phyloP scores from a whole-genome alignment of 2,113 vertebrate species.

The Octodon degus region DNA sequence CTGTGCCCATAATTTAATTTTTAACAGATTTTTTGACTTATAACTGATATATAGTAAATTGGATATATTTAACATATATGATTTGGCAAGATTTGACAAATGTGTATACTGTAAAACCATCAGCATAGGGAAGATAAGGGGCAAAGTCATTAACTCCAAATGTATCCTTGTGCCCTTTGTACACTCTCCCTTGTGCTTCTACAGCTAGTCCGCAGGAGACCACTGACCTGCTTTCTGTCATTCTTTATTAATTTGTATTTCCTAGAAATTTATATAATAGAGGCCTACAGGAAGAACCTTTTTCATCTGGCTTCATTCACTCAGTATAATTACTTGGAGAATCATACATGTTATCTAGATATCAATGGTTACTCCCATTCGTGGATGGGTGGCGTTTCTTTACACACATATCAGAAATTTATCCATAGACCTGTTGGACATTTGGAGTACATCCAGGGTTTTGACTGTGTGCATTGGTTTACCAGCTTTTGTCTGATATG shows the following conservation, averaged over 20 bases:
- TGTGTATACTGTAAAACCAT: background rate
- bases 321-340: background rate
- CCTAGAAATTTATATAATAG: slow-evolving; percentile 20
- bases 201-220: slow-evolving; percentile 16
- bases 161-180: background rate
- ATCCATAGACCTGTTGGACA: background rate
- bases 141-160: background rate
- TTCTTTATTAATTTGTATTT: slow-evolving; percentile 11
- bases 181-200: background rate
- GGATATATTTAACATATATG: background rate
- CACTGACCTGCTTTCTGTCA: slow-evolving; percentile 55
- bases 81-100: slow-evolving; percentile 40
- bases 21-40: background rate
- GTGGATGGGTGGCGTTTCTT: background rate
- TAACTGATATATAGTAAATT: background rate
- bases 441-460: background rate
- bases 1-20: background rate
- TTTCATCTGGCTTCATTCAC: background rate
- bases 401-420: background rate
- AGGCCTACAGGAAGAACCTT: background rate
- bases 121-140: background rate
- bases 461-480: background rate
- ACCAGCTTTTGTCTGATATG: background rate
- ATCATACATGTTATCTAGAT: background rate
- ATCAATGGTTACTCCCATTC: background rate